Evolutionary conservation across 2,888 invertebrate species (phyloP), one percentile per base, ranked within the genome.

Genomic region (Sphaerophoria rueppellii): DNA sequence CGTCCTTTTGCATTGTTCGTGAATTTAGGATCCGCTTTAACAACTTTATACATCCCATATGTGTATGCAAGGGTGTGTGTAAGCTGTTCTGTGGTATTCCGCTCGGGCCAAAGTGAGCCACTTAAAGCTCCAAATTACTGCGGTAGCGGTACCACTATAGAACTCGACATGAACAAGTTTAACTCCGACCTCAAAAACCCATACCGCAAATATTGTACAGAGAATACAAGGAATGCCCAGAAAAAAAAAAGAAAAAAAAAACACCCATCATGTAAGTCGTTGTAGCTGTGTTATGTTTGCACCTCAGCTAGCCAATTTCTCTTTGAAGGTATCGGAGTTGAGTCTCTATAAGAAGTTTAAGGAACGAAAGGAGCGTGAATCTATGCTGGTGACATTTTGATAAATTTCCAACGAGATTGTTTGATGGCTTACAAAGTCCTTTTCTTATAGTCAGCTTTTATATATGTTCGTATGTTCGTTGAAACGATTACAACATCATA

Each of bases 331-430:
- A 24, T 24, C 24, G 24, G 24, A 24, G 24, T 24, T 2, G 24
- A 24, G 24, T 24, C 24, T 24, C 24, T 50, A 35, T 50, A 37
- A 37, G 14, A 6, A 63, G 14, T 63, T 6, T 50, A 50, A 65
- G 54, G 72, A 72, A 61, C 67, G 55, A 55, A 67, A 67, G 40
- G 52, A 67, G 55, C 67, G 24, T 24, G 80, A 83, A 80, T 72
- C 72, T 67, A 71, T 83, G 82, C 55, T 71, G 87, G 82, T 87
- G 82, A 79, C 81, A 80, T 82, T 82, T 87, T 87, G 87, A 85
- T 85, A 82, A 79, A 80, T 79, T 86, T 63, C 55, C 81, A 46
- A 75, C 37, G 50, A 32, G 71, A 71, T 73, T 74, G 72, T 71
- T 76, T 83, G 86, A 82, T 78, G 63, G 82, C 65, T 79, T 83